Evolutionary conservation across 2,888 invertebrate genomes (phyloP).

Genomic region (Mythimna impura): DNA sequence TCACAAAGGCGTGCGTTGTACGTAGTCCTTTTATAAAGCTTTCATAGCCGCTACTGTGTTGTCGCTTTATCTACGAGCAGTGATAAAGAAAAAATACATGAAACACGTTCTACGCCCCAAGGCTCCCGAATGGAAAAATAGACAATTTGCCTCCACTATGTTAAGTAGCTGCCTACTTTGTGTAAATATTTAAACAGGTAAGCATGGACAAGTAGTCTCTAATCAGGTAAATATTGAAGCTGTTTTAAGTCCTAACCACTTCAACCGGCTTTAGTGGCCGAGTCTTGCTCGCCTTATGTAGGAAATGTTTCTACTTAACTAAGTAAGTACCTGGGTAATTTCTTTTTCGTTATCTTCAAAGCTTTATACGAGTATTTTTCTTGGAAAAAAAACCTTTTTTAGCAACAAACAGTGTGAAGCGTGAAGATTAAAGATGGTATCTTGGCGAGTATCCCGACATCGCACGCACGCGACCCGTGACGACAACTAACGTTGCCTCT

Average conservation of each 20-base stretch:
- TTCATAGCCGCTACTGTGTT: conserved; percentile 63
- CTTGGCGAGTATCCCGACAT: conserved; percentile 58
- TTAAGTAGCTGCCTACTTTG: conserved; percentile 30
- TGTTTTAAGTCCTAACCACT: conserved; percentile 20
- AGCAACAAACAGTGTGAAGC: conserved; percentile 63
- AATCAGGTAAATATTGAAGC: conserved; percentile 35
- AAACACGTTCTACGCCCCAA: conserved; percentile 41
- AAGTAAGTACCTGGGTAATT: conserved; percentile 23
- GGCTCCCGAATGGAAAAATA: conserved; percentile 44
- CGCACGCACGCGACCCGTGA: conserved; percentile 70
- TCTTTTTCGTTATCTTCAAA: conserved; percentile 35
- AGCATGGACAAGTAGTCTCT: conserved; percentile 12
- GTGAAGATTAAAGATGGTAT: conserved; percentile 76
- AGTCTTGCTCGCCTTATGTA: conserved; percentile 8
- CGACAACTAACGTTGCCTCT: conserved; percentile 50
- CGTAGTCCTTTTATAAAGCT: conserved; percentile 79
- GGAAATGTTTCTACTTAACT: conserved; percentile 22
- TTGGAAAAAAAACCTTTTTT: conserved; percentile 40
- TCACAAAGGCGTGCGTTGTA: conserved; percentile 77
- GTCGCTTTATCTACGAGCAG: conserved; percentile 67
- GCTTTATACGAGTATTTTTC: conserved; percentile 33
- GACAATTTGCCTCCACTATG: conserved; percentile 26
- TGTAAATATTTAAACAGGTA: conserved; percentile 47
- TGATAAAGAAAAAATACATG: conserved; percentile 65
- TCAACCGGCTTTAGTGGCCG: conserved; percentile 12